Evolutionary conservation across 2,113 vertebrate species (phyloP), one percentile per base, ranked within the genome.

Genomic region (Ochotona curzoniae): DNA sequence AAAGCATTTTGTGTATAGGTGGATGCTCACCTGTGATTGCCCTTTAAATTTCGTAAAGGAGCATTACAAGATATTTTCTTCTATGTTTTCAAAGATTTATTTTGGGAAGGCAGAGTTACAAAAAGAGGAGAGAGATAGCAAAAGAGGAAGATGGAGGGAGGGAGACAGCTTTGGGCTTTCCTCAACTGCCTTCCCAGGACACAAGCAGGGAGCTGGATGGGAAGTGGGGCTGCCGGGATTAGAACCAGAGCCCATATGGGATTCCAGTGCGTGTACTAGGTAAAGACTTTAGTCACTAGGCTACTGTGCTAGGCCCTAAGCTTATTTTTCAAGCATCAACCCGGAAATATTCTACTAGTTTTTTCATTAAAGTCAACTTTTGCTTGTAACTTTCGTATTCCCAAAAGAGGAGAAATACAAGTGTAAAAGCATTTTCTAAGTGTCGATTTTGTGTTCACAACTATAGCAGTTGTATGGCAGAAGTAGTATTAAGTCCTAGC

Each of bases 401-500:
- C 28, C 44, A 7, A 81, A 83, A 80, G 13, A 38, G 11, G 28
- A 85, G 47, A n/a, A 84, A 90, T n/a, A 73, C 10, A 71, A 61
- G 60, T 66, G 32, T 23, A 63, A 75, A 83, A 57, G 81, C 17
- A 85, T 90, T 91, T 91, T 64, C 32, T 90, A 90, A n/a, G 17
- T 67, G 28, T 57, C n/a, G 21, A 35, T 10, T 79, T 87, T 85
- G 73, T 80, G 82, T 49, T 95, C 92, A 94, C 82, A 92, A 95
- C 17, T 85, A 32, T 11, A 92, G 60, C 88, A 90, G 35, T 30
- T 95, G 38, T 32, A 51, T 70, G 20, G 67, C 51, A 84, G 49
- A 3, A 73, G 60, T 38, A 49, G 54, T 5, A 5, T 12, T 60
- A 92, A 90, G 44, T 90, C 38, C 91, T 63, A 17, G 70, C 11